A percentile compares a stretch with the other conserved stretches of the same genome.
phyloP scores from a whole-genome alignment of 2,113 vertebrate genomes.

The Sebastes fasciatus region DNA sequence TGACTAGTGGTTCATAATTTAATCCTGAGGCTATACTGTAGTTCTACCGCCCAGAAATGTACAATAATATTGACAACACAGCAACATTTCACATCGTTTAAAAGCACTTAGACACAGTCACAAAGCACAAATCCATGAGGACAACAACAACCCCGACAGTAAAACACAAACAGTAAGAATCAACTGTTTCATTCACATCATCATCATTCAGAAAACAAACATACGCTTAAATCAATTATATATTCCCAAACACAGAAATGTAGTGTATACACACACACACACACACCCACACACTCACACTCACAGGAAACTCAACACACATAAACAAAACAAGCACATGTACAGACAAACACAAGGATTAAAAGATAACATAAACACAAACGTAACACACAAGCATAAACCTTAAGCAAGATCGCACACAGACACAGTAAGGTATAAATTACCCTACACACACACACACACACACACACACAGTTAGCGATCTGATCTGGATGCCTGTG shows the following conservation, averaged over 20 bases:
- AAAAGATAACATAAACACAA: conserved; percentile 6
- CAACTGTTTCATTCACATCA: background rate
- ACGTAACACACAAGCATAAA: conserved; percentile 1
- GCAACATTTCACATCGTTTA: background rate
- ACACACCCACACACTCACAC: background rate
- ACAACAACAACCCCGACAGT: background rate
- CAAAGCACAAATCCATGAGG: background rate
- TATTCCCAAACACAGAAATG: background rate
- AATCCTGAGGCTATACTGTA: background rate
- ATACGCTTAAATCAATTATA: background rate
- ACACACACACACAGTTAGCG: conserved; percentile 32
- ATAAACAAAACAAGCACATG: background rate
- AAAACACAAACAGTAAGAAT: background rate
- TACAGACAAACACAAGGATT: conserved; percentile 19
- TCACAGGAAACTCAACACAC: background rate
- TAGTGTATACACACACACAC: background rate
- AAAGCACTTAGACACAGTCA: background rate
- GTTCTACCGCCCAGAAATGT: background rate
- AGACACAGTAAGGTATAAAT: background rate
- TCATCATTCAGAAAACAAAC: background rate
- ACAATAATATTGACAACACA: background rate
- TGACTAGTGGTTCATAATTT: background rate
- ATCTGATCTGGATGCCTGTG: conserved; percentile 51
- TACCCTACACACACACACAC: background rate
- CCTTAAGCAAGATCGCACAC: background rate